Evolutionary conservation across 2,113 vertebrate genomes (phyloP).

Genomic region (Himantopus leucocephalus): DNA sequence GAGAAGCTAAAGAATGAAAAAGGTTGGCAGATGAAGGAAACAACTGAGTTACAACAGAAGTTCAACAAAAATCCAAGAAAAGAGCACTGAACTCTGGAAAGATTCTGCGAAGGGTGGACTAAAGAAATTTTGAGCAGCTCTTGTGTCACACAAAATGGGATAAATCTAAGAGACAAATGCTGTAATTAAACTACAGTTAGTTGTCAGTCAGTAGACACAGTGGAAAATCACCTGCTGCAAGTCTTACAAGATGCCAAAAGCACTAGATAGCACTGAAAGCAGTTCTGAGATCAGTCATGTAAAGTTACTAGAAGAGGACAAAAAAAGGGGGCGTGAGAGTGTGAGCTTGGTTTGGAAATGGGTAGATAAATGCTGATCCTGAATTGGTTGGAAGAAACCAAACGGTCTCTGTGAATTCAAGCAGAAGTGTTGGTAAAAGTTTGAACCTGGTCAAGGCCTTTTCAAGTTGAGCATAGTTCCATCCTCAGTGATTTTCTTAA

Average conservation of each 20-base stretch:
- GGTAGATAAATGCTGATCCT: background rate
- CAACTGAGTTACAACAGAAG: background rate
- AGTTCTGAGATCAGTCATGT: background rate
- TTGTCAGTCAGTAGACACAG: background rate
- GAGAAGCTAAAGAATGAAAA: background rate
- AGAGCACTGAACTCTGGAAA: background rate
- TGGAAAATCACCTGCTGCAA: background rate
- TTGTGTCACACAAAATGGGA: background rate
- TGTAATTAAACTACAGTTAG: background rate
- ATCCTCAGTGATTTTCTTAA: background rate
- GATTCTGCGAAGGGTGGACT: background rate
- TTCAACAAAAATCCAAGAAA: background rate
- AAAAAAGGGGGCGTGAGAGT: background rate
- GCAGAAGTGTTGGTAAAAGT: background rate
- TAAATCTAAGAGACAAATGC: background rate
- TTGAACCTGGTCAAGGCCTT: background rate
- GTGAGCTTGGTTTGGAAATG: background rate
- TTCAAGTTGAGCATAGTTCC: background rate
- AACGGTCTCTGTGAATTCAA: background rate
- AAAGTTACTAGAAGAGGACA: background rate
- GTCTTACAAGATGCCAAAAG: background rate
- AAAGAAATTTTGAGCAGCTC: background rate
- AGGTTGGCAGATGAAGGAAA: background rate
- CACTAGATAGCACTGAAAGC: background rate
- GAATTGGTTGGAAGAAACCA: background rate